A percentile compares a stretch with the other conserved stretches of the same genome.
phyloP scores from a whole-genome alignment of 2,113 vertebrate genomes.

The Nannospalax galili region DNA sequence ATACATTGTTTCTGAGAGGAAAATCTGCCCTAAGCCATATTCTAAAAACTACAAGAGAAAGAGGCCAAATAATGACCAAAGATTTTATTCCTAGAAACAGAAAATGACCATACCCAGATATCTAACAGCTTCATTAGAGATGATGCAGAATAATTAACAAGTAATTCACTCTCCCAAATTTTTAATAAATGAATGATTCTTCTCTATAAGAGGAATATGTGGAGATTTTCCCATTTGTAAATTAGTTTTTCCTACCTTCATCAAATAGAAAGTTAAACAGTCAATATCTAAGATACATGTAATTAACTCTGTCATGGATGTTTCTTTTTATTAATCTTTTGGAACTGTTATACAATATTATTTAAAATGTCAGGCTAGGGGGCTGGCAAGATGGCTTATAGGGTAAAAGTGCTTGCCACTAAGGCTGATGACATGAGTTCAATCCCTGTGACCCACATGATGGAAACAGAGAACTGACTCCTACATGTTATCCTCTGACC shows the following conservation, averaged over 20 bases:
- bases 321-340: conserved; percentile 47
- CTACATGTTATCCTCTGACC: background rate
- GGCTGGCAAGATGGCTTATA: background rate
- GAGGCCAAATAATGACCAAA: background rate
- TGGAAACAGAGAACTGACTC: background rate
- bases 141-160: background rate
- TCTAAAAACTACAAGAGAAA: background rate
- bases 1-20: background rate
- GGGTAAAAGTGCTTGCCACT: background rate
- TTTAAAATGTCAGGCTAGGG: background rate
- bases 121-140: background rate
- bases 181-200: conserved; percentile 23
- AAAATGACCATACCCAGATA: background rate
- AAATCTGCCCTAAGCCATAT: background rate
- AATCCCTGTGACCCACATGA: background rate
- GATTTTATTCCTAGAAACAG: conserved; percentile 8
- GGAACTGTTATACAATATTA: background rate
- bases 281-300: background rate
- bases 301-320: conserved; percentile 17
- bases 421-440: too few species aligned
- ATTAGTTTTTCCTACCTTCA: conserved; percentile 25
- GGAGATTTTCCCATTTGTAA: background rate
- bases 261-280: conserved; percentile 36
- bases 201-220: background rate
- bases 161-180: conserved; percentile 24